Evolutionary conservation across 2,113 vertebrate species (phyloP).

Genomic region (Platysteira castanea): DNA sequence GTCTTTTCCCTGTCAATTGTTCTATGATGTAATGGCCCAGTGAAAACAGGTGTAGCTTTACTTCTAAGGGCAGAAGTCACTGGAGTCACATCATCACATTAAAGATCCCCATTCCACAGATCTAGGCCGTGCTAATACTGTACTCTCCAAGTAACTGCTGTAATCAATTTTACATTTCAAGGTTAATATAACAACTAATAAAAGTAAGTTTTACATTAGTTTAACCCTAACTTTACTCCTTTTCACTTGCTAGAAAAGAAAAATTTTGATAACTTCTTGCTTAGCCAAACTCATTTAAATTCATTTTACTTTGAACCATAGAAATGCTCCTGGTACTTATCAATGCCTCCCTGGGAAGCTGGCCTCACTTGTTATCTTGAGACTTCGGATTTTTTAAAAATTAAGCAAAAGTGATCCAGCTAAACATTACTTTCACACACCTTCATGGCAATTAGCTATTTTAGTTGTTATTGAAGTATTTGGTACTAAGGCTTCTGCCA

Average conservation of each 20-base stretch:
- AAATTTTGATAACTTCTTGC: not conserved
- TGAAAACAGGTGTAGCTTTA: not conserved
- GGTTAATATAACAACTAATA: not conserved
- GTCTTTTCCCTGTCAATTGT: not conserved
- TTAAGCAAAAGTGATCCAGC: not conserved
- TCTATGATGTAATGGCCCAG: not conserved
- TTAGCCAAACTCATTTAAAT: not conserved
- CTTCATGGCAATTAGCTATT: not conserved
- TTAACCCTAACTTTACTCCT: not conserved
- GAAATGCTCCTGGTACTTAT: not conserved
- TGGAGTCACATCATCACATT: rapidly evolving
- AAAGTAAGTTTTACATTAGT: not conserved
- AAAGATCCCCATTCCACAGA: not conserved
- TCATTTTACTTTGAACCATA: not conserved
- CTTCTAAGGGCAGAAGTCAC: not conserved
- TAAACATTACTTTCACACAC: not conserved
- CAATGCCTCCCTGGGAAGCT: not conserved
- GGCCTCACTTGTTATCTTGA: not conserved
- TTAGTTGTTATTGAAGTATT: not conserved
- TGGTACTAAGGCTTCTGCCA: not conserved
- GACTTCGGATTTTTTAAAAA: not conserved
- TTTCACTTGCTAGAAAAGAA: not conserved
- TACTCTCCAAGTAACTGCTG: not conserved
- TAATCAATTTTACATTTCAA: not conserved
- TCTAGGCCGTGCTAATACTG: not conserved